Evolutionary conservation across 1,140 invertebrate genomes (phyloP).

Genomic region (Rhyacophila brunnea): DNA sequence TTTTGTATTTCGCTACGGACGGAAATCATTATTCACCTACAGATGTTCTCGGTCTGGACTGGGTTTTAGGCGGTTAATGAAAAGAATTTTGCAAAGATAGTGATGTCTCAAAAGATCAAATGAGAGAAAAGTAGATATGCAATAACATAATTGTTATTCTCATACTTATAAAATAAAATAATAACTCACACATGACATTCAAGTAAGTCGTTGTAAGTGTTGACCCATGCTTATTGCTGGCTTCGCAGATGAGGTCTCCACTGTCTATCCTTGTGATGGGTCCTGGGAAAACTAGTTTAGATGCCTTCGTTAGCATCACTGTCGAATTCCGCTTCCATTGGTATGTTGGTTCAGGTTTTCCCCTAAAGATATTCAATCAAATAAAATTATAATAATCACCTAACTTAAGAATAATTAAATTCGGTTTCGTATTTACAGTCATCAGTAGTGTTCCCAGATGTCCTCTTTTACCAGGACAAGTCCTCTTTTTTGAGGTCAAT

Average conservation of each 20-base stretch:
- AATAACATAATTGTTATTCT: too few species aligned
- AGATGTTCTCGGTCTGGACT: too few species aligned
- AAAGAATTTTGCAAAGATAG: neutral
- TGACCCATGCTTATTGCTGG: constrained; percentile 72
- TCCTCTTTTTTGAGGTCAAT: too few species aligned
- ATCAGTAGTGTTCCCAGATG: too few species aligned
- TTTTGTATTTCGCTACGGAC: too few species aligned
- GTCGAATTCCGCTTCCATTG: constrained; percentile 12
- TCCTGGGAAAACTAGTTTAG: constrained; percentile 58
- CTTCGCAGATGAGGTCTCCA: constrained; percentile 75
- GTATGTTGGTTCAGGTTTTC: constrained; percentile 31
- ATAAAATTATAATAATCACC: too few species aligned
- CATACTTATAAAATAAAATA: constrained; percentile 40
- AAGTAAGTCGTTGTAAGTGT: constrained; percentile 63
- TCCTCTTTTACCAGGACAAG: too few species aligned
- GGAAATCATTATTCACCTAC: too few species aligned
- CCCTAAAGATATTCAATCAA: too few species aligned
- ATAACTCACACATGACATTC: constrained; percentile 79
- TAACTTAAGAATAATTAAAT: too few species aligned
- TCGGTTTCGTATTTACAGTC: too few species aligned
- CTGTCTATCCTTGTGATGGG: constrained; percentile 61
- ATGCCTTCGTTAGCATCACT: constrained; percentile 52
- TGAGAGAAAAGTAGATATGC: neutral
- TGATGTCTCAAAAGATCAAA: neutral
- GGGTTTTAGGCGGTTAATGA: too few species aligned